These are phyloP conservation scores for Sminthurides aquaticus DNA, from an alignment of 2,888 invertebrate species.

Conservation along the genomic window DNA sequence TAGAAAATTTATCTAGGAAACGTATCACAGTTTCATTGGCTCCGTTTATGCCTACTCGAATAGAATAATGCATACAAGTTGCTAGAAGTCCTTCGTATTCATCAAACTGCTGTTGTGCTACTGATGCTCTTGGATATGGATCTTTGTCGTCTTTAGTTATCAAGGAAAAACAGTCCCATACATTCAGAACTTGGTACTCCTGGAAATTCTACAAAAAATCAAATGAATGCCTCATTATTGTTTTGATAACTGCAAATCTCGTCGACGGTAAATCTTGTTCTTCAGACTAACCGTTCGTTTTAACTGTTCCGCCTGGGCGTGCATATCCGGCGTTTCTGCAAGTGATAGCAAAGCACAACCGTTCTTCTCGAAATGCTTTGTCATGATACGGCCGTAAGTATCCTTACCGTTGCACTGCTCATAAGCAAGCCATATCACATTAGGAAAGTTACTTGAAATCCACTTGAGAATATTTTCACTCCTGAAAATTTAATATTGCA, in stretches of 20 bases:
- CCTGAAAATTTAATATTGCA: conserved; percentile 17
- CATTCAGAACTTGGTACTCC: conserved; percentile 26
- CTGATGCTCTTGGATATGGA: conserved; percentile 25
- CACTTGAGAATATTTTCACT: conserved; percentile 32
- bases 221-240: too few species aligned
- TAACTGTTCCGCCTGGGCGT: conserved; percentile 30
- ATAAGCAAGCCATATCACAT: conserved; percentile 39
- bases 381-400: conserved; percentile 40
- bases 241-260: too few species aligned
- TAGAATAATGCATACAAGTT: conserved; percentile 40
- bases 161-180: conserved; percentile 35
- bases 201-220: conserved; percentile 11
- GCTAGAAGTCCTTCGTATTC: conserved; percentile 39
- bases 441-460: conserved; percentile 34
- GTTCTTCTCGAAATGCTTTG: conserved; percentile 36
- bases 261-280: too few species aligned
- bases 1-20: conserved; percentile 6
- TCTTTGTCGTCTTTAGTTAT: conserved; percentile 26
- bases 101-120: conserved; percentile 35
- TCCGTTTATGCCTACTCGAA: conserved; percentile 34
- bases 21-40: conserved; percentile 1
- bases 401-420: conserved; percentile 40
- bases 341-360: conserved; percentile 37
- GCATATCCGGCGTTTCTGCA: conserved; percentile 26
- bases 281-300: conserved; percentile 24